Evolutionary conservation across 2,888 invertebrate genomes (phyloP).

Genomic region (Machimus rusticus): DNA sequence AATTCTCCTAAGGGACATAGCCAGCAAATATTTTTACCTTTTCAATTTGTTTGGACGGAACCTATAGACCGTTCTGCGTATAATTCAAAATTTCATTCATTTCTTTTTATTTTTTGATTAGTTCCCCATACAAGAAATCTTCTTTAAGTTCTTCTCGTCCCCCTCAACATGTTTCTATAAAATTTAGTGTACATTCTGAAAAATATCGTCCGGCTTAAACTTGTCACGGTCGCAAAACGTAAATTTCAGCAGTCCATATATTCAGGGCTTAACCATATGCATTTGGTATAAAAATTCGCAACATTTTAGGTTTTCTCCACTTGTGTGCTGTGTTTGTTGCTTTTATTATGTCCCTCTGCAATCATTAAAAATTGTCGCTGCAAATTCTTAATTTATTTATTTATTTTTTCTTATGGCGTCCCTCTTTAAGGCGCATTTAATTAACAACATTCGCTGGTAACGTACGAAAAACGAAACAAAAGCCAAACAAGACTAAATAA

Average conservation of each 20-base stretch:
- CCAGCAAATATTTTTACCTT: not conserved
- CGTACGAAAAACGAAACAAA: slow-evolving; percentile 29
- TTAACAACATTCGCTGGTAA: slow-evolving; percentile 32
- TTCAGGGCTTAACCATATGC: slow-evolving; percentile 2
- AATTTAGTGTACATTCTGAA: not conserved
- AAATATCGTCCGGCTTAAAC: not conserved
- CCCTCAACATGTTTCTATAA: not conserved
- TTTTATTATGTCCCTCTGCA: not conserved
- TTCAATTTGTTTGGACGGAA: not conserved
- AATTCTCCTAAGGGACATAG: not conserved
- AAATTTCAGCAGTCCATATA: slow-evolving; percentile 24
- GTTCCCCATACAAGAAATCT: not conserved
- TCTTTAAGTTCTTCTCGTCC: not conserved
- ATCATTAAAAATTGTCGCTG: slow-evolving; percentile 34
- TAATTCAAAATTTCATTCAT: not conserved
- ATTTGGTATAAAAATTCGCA: slow-evolving; percentile 18
- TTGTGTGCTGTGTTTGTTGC: not conserved
- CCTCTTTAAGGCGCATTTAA: slow-evolving; percentile 35
- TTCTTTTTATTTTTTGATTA: not conserved
- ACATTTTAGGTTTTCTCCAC: slow-evolving; percentile 10
- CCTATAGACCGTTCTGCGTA: not conserved
- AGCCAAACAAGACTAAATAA: not conserved
- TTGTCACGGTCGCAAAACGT: not conserved
- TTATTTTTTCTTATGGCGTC: not conserved
- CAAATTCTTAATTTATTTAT: slow-evolving; percentile 21